Evolutionary conservation across 2,888 invertebrate genomes (phyloP).

Genomic region (Sinhomidia bicolor): DNA sequence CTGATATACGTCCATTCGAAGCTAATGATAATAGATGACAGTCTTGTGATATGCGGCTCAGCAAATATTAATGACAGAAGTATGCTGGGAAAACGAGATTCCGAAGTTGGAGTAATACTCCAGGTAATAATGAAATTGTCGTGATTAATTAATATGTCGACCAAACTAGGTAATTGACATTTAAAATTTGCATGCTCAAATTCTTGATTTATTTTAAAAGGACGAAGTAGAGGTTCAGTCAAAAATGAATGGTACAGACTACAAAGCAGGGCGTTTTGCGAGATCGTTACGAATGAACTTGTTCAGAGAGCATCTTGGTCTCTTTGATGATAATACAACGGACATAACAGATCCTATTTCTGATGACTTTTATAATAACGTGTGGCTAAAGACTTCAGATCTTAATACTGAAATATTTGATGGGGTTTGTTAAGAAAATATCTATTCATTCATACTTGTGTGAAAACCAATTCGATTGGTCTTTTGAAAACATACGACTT

Average conservation of each 20-base stretch:
- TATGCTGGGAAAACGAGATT: constrained; percentile 93
- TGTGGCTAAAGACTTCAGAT: constrained; percentile 91
- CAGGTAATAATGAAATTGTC: constrained; percentile 87
- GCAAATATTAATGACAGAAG: constrained; percentile 99
- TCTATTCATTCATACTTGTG: background rate
- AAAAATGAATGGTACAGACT: constrained; percentile 90
- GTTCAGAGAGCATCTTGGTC: constrained; percentile 96
- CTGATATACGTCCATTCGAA: constrained; percentile 99
- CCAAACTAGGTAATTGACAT: background rate
- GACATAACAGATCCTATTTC: constrained; percentile 91
- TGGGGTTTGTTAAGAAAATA: constrained; percentile 83
- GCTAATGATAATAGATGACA: constrained; percentile 96
- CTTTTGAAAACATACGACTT: background rate
- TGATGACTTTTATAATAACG: constrained; percentile 90
- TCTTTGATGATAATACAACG: constrained; percentile 84
- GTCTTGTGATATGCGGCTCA: constrained; percentile 95
- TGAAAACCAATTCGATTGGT: background rate
- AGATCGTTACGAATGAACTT: constrained; percentile 91
- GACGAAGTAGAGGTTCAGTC: constrained; percentile 91
- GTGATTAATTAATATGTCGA: too few relatives aligned
- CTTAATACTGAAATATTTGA: constrained; percentile 95
- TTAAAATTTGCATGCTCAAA: too few relatives aligned
- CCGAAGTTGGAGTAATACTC: constrained; percentile 94
- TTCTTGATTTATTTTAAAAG: constrained; percentile 82
- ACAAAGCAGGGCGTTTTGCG: constrained; percentile 93